Evolutionary conservation across 1,140 invertebrate genomes (phyloP).

Genomic region (Papilio polyxenes): DNA sequence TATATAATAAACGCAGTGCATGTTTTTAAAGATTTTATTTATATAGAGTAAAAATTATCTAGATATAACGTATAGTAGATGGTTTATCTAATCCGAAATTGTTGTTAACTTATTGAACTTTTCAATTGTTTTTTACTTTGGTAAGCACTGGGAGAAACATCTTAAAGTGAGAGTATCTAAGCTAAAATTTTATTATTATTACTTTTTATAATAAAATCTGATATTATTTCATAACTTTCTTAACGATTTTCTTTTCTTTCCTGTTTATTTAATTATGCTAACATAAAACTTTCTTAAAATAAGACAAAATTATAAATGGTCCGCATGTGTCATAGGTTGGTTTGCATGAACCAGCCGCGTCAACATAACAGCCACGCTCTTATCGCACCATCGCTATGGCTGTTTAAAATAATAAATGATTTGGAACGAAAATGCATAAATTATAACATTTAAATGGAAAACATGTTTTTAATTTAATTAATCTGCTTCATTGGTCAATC

Average conservation of each 20-base stretch:
- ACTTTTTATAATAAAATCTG: not conserved
- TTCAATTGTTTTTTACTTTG: not conserved
- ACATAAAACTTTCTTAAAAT: not conserved
- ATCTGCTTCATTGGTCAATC: not conserved
- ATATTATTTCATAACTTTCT: not conserved
- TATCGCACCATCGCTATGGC: slow-evolving; percentile 14
- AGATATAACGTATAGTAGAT: not conserved
- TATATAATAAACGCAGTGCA: not conserved
- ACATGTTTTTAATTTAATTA: not conserved
- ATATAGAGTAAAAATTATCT: not conserved
- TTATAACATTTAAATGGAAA: not conserved
- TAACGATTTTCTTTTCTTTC: not conserved
- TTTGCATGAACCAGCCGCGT: slow-evolving; percentile 8
- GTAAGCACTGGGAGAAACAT: not conserved
- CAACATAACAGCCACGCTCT: not conserved
- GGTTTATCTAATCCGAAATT: not conserved
- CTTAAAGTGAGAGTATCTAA: not conserved
- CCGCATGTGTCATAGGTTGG: slow-evolving; percentile 12
- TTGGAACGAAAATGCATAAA: not conserved
- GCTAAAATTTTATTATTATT: not conserved
- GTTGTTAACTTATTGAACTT: not conserved
- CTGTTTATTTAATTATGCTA: not conserved
- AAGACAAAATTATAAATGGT: not conserved
- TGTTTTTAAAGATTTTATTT: not conserved
- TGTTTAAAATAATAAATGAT: slow-evolving; percentile 18